These are phyloP conservation scores for Mola mola DNA, from an alignment of 2,113 vertebrate genomes.

Conservation along the genomic window DNA sequence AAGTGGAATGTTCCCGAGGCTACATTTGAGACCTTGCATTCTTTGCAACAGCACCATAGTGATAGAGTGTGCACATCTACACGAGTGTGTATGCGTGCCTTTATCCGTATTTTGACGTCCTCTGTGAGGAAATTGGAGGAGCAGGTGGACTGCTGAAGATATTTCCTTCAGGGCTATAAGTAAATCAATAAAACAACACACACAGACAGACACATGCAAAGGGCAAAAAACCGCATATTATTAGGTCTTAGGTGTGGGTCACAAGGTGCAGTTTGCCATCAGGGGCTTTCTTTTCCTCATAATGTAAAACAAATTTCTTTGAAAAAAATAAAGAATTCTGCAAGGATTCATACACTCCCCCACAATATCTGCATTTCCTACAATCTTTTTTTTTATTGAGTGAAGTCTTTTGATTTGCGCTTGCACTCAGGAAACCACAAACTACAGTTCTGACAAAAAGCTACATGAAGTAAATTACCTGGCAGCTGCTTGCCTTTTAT, in stretches of 20 bases:
- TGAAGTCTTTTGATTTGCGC: too few relatives aligned
- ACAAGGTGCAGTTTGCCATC: background rate
- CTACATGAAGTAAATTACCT: too few relatives aligned
- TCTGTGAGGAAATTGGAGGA: conserved; percentile 66
- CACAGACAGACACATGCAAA: conserved; percentile 19
- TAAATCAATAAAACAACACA: conserved; percentile 68
- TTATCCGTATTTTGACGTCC: conserved; percentile 30
- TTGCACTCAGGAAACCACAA: too few relatives aligned
- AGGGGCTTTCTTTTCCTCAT: conserved; percentile 53
- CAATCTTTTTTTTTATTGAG: too few relatives aligned
- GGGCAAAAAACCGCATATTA: conserved; percentile 45
- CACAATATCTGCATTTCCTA: conserved; percentile 35
- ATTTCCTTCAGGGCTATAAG: conserved; percentile 50
- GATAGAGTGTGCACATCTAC: conserved; percentile 23
- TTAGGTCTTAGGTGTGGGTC: background rate
- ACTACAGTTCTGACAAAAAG: too few relatives aligned
- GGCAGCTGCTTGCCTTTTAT: too few relatives aligned
- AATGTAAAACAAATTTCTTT: conserved; percentile 28
- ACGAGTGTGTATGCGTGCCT: conserved; percentile 14
- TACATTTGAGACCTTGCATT: conserved; percentile 45
- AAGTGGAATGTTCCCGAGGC: conserved; percentile 53
- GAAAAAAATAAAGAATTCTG: too few relatives aligned
- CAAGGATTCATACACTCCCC: conserved; percentile 23
- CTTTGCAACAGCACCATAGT: conserved; percentile 42
- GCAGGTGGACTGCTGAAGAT: conserved; percentile 74